Base-by-base conservation (phyloP, 2,113 vertebrate genomes). In the Stomatorhinus ivindoensis region DNA sequence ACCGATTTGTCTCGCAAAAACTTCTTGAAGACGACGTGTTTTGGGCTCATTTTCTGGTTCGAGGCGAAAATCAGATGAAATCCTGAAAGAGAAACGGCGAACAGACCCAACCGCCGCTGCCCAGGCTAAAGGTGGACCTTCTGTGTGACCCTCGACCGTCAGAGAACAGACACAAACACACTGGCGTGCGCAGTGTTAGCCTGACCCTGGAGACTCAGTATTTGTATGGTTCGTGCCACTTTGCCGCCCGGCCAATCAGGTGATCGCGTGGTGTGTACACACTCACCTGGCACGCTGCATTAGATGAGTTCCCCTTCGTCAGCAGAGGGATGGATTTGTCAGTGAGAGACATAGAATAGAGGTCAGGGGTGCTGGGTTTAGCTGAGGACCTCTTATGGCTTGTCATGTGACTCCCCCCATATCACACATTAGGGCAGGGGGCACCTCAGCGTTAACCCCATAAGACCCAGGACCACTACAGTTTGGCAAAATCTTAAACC, bases 1-100 rank as follows among this genome's bases (percentile, higher is more conserved):
- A 99, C 98, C 89, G 97, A 96, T 94, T 99, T 99, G 93, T 99
- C 98, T 19, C 95, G 93, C 53, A 96, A 97, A 2, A 94, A 90
- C 91, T 99, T 99, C 94, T 96, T 99, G 92, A 96, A 99, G 93
- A 99, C 91, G 2, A 97, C 90, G 0, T 96, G 95, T 90, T 95
- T 97, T 0, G 92, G 92, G 92, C 92, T 94, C 95, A 96, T 96
- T 89, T n/a, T 46, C 48, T 3, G 55, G 27, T 86, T 31, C 27
- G 1, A 86, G 31, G 51, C 0, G 47, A 39, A 17, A 89, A 44
- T 58, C 50, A 47, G 39, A 21, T 21, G 53, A 55, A 87, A 44
- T 39, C 55, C 58, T 87, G 53, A 86, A 47, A n/a, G 47, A 46
- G 3, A 42, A 39, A 84, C 2, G 6, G 3, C 3, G 10, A 69